phyloP scores from a whole-genome alignment of 2,797 vertebrate genomes.

The Okamejei kenojei region DNA sequence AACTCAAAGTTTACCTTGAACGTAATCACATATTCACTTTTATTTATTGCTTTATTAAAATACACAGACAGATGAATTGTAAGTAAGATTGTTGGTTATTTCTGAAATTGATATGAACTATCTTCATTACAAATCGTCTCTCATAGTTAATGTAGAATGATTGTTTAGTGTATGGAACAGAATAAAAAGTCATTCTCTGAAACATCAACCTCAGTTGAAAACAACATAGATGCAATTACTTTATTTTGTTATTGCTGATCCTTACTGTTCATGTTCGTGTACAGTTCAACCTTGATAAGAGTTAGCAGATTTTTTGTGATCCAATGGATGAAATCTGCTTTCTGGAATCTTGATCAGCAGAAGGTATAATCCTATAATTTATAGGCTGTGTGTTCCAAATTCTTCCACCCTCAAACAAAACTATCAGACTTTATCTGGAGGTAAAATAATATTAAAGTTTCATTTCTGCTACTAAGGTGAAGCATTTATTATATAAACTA shows the following conservation, averaged over 20 bases:
- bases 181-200: not conserved
- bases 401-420: not conserved
- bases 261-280: not conserved
- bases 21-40: not conserved
- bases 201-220: conserved; percentile 28
- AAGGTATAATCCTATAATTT: not conserved
- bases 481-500: not conserved
- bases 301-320: not conserved
- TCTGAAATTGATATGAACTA: conserved; percentile 34
- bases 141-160: conserved; percentile 7
- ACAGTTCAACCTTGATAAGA: not conserved
- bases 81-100: conserved; percentile 18
- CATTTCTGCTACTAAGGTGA: not conserved
- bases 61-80: conserved; percentile 23
- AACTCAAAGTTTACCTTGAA: conserved; percentile 29
- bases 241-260: conserved; percentile 4
- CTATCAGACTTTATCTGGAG: not conserved
- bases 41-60: conserved; percentile 35
- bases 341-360: not conserved
- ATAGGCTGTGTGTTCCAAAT: not conserved
- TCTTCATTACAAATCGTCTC: conserved; percentile 11
- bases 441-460: not conserved
- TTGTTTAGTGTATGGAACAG: not conserved
- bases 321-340: not conserved
- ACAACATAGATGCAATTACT: not conserved